phyloP scores from a whole-genome alignment of 2,797 vertebrate species.

The Phrynocephalus guinanensis region DNA sequence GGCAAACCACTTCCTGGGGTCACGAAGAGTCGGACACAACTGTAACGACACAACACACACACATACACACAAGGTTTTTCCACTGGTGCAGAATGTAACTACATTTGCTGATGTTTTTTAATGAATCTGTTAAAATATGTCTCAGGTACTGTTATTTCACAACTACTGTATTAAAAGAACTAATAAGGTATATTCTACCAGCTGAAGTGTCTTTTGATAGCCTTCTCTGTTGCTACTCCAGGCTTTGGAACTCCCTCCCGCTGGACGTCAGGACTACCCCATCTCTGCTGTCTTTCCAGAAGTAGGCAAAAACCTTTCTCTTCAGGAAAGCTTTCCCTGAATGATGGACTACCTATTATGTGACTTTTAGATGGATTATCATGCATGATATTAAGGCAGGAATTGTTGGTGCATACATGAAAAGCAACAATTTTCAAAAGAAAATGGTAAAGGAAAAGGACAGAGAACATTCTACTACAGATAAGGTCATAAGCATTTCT shows the following conservation, averaged over 20 bases:
- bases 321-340: no score
- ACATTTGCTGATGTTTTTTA: background rate
- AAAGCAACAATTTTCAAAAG: background rate
- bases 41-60: no score
- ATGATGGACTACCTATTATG: no score
- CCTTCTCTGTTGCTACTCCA: no score
- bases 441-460: background rate
- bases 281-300: no score
- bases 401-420: background rate
- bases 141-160: background rate
- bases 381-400: background rate
- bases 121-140: background rate
- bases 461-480: background rate
- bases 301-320: no score
- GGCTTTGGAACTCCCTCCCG: no score
- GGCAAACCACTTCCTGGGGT: no score
- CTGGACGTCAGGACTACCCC: no score
- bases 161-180: background rate
- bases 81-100: background rate
- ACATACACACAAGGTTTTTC: background rate
- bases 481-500: constrained; percentile 19
- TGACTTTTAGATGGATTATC: no score
- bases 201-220: background rate
- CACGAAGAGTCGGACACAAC: no score
- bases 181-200: background rate